Evolutionary conservation across 1,140 invertebrate species (phyloP), one percentile per base, ranked within the genome.

Genomic region (Monochamus saltuarius): DNA sequence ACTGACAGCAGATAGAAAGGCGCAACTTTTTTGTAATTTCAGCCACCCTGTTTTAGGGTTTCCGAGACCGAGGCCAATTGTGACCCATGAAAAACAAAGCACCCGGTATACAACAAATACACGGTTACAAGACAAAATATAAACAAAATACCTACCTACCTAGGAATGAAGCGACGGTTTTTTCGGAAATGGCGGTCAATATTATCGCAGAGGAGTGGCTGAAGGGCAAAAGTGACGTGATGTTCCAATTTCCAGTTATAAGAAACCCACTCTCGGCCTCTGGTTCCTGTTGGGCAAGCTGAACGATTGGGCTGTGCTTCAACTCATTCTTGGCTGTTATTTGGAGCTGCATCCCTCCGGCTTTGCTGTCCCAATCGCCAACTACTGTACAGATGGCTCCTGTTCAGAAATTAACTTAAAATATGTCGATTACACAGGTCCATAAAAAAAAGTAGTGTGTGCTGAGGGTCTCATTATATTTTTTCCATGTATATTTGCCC

Each of bases 281-380:
- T 7, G 63, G 59, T 56, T 62, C 53, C 19, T 37, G 64, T 37
- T n/a, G 56, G 49, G 29, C 29, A 36, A 63, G 53, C 10, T 11
- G 11, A 13, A 49, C 45, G n/a, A 9, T 39, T 1, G 56, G 35
- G 13, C 47, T 51, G 14, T 57, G 34, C 7, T 46, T 22, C 4
- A 19, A 17, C 11, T 38, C 10, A 13, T 64, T 56, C 35, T 43
- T 50, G 16, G 57, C 52, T 37, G 22, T 45, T 4, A 74, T 58
- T 8, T 64, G 56, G 14, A 74, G 57, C 7, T 57, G 61, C 39
- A 70, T 42, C 1, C 73, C 71, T 13, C 64, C 71, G 0, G 68
- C 67, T 37, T 69, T 64, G n/a, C 68, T 70, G 29, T 69, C 60
- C 73, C 73, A 74, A 13, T 64, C 67, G 7, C 73, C 73, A 4